Base-by-base conservation (phyloP, 2,797 vertebrate genomes). In the Cyprinodon diabolis region DNA sequence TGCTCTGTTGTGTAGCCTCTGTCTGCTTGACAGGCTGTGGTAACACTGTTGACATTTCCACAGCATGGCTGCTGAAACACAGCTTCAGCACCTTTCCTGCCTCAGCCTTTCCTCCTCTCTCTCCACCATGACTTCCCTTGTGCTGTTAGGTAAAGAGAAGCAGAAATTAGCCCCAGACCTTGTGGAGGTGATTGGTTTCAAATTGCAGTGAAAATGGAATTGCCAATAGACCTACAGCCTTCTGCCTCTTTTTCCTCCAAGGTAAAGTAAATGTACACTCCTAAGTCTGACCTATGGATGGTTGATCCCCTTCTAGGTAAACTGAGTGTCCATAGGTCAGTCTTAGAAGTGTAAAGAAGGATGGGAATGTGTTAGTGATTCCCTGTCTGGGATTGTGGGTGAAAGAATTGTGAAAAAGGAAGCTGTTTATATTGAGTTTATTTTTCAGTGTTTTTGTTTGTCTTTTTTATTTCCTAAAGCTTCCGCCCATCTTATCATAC, bases 201-300 rank as follows among this genome's bases (percentile, higher is more conserved):
- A 93, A 95, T 96, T 95, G 93, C 95, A 92, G 88, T 79, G 91
- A 93, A 96, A 95, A 95, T 96, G 95, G 95, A 95, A 96, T 96
- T 94, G 92, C 92, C 93, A 88, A 96, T 94, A 95, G 96, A 96
- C 94, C 94, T 94, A 94, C 93, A 80, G 83, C 93, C 94, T 69
- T n/a, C 81, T 76, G 74, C 76, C 75, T 77, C 47, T 65, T 71
- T 74, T 74, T 66, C 43, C 43, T 66, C 66, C 71, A 71, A 91
- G 93, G 93, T 92, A 81, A 79, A 81, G 52, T 63, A 63, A 63
- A 63, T 43, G 37, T 63, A 43, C 60, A n/a, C 60, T 63, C 21
- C 60, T 8, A 79, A 95, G 95, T 96, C 95, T 94, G 93, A 93
- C 93, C 93, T 62, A 87, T 63, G 60, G 60, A 63, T 43, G 60